Evolutionary conservation across 2,888 invertebrate genomes (phyloP), one percentile per base, ranked within the genome.

Genomic region (Gonocerus acuteangulatus): DNA sequence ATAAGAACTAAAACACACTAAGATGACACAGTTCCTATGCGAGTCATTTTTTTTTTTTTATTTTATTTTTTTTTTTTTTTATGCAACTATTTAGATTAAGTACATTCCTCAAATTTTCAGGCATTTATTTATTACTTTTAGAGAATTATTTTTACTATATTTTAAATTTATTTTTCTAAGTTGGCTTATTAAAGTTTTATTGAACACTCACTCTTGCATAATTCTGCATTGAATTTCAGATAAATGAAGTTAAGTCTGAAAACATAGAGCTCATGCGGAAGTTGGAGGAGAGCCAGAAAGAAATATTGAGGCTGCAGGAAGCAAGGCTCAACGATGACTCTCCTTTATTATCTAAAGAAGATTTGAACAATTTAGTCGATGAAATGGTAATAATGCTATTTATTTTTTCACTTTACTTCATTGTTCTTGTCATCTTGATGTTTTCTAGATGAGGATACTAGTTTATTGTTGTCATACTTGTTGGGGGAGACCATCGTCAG

Each of bases 281-380:
- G 68, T 49, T 72, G 2, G 71, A 73, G 52, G 62, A 67, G 44
- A 62, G 72, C 19, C 70, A 52, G 23, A 54, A 59, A 45, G 64
- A 65, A 49, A 62, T 62, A 18, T 45, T 36, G 11, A 60, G 56
- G 15, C 51, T 65, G 15, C 60, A 68, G 45, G 60, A 60, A 36
- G 62, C 59, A 9, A 39, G 63, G 23, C 19, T 32, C 49, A 65
- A 66, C 71, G 81, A 77, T 9, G 75, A 72, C 13, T 68, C 74
- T 54, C 78, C 78, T 68, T 80, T 80, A 19, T 70, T 84, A 44
- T 82, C 84, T 0, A 81, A 81, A 67, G 82, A 85, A 66, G 84
- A 86, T 74, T 80, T 85, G 0, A 78, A 82, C 0, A 79, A 78
- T 56, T 74, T 88, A 2, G 74, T 87, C 52, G 81, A 81, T 62